phyloP scores from a whole-genome alignment of 2,888 invertebrate genomes.

The Nemotelus nigrinus region DNA sequence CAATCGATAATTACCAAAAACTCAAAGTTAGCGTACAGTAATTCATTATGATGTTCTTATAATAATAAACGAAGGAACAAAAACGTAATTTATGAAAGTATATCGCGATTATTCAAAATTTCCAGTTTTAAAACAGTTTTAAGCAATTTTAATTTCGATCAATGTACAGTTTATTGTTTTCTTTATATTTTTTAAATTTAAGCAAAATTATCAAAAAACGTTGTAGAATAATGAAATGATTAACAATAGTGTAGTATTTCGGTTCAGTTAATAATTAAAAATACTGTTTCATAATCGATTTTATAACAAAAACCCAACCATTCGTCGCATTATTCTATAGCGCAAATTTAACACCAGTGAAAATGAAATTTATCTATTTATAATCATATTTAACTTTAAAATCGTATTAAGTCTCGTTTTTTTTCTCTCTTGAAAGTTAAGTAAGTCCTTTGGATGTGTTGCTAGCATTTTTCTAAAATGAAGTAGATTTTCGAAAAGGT shows the following conservation, averaged over 20 bases:
- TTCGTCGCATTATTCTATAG: slow-evolving; percentile 46
- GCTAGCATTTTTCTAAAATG: not conserved
- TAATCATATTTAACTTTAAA: not conserved
- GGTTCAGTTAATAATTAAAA: too few relatives aligned
- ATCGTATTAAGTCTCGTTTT: not conserved
- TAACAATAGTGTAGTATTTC: too few relatives aligned
- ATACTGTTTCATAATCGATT: too few relatives aligned
- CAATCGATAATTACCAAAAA: slow-evolving; percentile 34
- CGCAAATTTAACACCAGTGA: not conserved
- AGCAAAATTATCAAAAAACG: too few relatives aligned
- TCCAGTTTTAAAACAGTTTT: too few relatives aligned
- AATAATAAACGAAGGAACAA: too few relatives aligned
- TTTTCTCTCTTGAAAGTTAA: not conserved
- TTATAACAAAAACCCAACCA: slow-evolving; percentile 40
- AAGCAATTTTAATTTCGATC: too few relatives aligned
- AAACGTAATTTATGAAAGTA: too few relatives aligned
- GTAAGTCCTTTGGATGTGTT: not conserved
- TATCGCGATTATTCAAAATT: too few relatives aligned
- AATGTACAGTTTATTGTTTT: too few relatives aligned
- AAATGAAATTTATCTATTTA: not conserved
- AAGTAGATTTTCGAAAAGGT: not conserved
- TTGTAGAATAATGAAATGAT: too few relatives aligned
- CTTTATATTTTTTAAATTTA: too few relatives aligned
- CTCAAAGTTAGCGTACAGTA: slow-evolving; percentile 6
- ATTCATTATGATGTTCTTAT: not conserved